Conservation (phyloP, 2,888 invertebrate genomes). For the Cheiracanthium punctorium region DNA sequence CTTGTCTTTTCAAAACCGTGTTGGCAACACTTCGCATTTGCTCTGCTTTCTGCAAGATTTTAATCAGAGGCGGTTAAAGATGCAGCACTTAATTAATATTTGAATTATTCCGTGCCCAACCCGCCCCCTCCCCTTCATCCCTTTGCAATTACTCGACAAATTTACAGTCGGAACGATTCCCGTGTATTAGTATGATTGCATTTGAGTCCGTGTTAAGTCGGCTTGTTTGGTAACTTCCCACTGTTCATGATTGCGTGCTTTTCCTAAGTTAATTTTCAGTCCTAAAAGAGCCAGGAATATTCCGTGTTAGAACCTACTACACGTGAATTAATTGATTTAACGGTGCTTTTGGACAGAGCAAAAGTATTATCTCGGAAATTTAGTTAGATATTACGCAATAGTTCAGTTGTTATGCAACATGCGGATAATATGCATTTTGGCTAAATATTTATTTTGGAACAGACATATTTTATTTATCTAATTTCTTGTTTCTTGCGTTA, state of each 20-base stretch:
- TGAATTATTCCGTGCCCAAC: slow-evolving; percentile 16
- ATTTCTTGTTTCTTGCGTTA: background rate
- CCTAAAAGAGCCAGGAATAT: no score
- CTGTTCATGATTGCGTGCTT: background rate
- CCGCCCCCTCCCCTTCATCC: no score
- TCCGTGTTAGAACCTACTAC: no score
- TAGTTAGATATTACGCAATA: no score
- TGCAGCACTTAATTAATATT: slow-evolving; percentile 61
- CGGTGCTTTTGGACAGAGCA: no score
- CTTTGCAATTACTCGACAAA: slow-evolving; percentile 47
- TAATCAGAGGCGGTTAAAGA: slow-evolving; percentile 2
- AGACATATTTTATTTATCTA: background rate
- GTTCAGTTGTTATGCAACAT: no score
- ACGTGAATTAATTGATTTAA: no score
- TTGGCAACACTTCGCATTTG: slow-evolving; percentile 12
- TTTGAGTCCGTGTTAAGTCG: background rate
- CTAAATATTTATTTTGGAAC: background rate
- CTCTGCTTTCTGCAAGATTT: slow-evolving; percentile 24
- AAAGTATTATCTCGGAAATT: no score
- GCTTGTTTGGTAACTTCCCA: background rate
- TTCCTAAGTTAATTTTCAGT: background rate
- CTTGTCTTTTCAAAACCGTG: slow-evolving; percentile 58
- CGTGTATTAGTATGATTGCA: background rate
- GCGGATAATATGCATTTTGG: no score
- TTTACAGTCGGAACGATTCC: slow-evolving; percentile 55